These are phyloP conservation scores for Melanostigma gelatinosum DNA, from an alignment of 2,113 vertebrate genomes.

Conservation along the genomic window DNA sequence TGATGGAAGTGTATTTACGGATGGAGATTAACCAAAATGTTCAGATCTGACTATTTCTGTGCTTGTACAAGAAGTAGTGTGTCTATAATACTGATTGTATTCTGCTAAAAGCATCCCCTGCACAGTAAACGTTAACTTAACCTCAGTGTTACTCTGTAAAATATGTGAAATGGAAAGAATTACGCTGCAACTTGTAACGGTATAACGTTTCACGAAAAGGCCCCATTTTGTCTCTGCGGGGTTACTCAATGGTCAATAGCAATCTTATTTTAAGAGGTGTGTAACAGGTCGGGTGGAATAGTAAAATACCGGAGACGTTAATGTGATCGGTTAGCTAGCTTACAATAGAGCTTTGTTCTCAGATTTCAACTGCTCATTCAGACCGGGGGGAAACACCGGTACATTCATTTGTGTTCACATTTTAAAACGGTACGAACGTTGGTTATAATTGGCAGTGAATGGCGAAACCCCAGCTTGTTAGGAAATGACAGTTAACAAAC, in stretches of 20 bases:
- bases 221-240: neutral
- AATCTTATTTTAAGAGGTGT: neutral
- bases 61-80: neutral
- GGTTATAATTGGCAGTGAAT: neutral
- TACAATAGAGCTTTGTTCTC: slow-evolving; percentile 78
- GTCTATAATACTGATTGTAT: neutral
- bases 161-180: slow-evolving; percentile 26
- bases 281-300: neutral
- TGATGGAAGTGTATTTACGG: neutral
- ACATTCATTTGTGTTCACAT: slow-evolving; percentile 17
- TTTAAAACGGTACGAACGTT: neutral
- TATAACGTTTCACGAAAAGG: neutral
- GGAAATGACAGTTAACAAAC: neutral
- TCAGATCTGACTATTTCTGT: neutral
- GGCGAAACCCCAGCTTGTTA: neutral
- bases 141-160: neutral
- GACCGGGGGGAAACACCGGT: slow-evolving; percentile 58
- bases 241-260: neutral
- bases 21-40: neutral
- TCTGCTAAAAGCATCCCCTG: neutral
- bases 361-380: slow-evolving; percentile 50
- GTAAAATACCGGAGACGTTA: slow-evolving; percentile 7
- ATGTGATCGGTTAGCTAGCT: slow-evolving; percentile 49
- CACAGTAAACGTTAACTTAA: slow-evolving; percentile 23
- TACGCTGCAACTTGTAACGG: neutral